Conservation (phyloP, 2,888 invertebrate species). For the Erebia aethiops region DNA sequence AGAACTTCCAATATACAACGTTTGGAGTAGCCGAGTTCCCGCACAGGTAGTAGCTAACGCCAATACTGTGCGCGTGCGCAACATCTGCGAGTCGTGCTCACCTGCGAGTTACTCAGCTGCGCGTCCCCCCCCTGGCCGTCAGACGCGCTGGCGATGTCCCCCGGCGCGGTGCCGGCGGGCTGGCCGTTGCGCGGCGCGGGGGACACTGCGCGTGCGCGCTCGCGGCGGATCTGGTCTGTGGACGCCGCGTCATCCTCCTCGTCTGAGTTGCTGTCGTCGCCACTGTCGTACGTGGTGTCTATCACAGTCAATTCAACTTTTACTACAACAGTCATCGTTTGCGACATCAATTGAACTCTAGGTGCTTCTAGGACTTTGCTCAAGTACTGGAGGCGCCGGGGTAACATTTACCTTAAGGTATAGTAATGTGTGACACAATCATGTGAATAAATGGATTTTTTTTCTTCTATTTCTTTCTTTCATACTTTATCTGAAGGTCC, state of each 20-base stretch:
- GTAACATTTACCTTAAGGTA: too few species aligned
- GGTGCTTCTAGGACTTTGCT: too few species aligned
- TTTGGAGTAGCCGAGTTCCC: too few species aligned
- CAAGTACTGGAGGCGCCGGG: too few species aligned
- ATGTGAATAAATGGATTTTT: too few species aligned
- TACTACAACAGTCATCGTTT: too few species aligned
- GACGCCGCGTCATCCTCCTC: conserved; percentile 47
- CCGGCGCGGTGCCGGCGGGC: conserved; percentile 42
- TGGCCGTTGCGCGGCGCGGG: conserved; percentile 41
- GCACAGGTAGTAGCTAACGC: neutral
- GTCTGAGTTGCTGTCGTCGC: conserved; percentile 70
- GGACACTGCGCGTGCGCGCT: conserved; percentile 50
- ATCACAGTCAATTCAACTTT: conserved; percentile 4
- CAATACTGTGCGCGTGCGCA: too few species aligned
- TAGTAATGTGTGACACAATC: too few species aligned
- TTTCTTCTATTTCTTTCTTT: too few species aligned
- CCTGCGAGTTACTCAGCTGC: conserved; percentile 49
- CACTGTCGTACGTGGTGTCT: conserved; percentile 74
- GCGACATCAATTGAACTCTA: too few species aligned
- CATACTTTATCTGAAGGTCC: too few species aligned
- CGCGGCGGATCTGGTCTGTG: conserved; percentile 54
- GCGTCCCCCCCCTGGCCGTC: neutral
- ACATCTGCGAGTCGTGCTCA: conserved; percentile 35
- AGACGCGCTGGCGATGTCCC: neutral
- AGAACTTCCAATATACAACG: too few species aligned